Percentiles rank a stretch among this genome's conserved stretches.
phyloP scores from a whole-genome alignment of 2,113 vertebrate species.

The Chaetodon auriga region DNA sequence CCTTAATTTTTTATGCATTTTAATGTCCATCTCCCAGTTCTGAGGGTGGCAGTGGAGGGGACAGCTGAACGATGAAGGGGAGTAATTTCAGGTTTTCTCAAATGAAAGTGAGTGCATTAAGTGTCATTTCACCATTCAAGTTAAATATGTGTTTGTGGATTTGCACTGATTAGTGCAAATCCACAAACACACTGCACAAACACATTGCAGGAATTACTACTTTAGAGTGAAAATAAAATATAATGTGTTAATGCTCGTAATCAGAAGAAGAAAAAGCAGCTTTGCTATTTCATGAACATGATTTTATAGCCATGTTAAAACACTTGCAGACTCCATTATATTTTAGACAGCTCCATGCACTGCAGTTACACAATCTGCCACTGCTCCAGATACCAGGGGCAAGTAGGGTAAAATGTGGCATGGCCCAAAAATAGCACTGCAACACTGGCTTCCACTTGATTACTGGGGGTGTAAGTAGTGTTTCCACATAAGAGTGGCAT shows the following conservation, averaged over 20 bases:
- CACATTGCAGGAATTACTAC: background rate
- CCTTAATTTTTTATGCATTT: constrained; percentile 92
- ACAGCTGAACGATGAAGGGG: constrained; percentile 57
- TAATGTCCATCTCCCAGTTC: constrained; percentile 90
- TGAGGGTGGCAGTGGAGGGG: constrained; percentile 54
- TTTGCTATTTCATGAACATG: constrained; percentile 29
- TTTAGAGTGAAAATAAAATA: constrained; percentile 5
- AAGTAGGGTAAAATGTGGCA: constrained; percentile 70
- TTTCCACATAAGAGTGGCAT: constrained; percentile 36
- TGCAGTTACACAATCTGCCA: constrained; percentile 60
- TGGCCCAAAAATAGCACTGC: constrained; percentile 74
- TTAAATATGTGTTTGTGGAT: constrained; percentile 63
- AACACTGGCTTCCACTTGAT: constrained; percentile 61
- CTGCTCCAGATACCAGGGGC: constrained; percentile 71
- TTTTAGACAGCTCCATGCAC: constrained; percentile 41
- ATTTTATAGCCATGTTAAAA: constrained; percentile 41
- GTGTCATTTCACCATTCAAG: constrained; percentile 56
- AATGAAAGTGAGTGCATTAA: constrained; percentile 47
- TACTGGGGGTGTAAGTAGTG: constrained; percentile 62
- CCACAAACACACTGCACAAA: too few species aligned
- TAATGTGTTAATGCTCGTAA: background rate
- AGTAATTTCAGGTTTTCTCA: constrained; percentile 60
- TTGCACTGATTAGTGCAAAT: constrained; percentile 43
- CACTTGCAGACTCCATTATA: constrained; percentile 35
- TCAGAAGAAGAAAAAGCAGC: background rate